These are phyloP conservation scores for Plutella xylostella DNA, from an alignment of 2,888 invertebrate genomes.

Conservation along the genomic window DNA sequence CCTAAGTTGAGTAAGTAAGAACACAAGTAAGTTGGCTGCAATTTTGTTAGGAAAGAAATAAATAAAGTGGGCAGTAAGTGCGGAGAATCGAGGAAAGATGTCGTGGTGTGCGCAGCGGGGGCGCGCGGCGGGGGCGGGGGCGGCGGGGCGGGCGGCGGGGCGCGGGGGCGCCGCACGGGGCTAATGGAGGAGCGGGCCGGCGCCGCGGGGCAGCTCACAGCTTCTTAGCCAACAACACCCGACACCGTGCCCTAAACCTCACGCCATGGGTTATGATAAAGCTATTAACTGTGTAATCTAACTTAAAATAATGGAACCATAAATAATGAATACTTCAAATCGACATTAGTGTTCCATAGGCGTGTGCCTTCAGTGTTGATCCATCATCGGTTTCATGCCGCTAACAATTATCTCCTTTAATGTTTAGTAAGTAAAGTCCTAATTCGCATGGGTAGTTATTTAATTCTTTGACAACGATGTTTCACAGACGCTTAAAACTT, in stretches of 20 bases:
- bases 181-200: slow-evolving; percentile 42
- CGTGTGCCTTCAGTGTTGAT: no score
- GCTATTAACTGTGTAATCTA: no score
- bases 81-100: slow-evolving; percentile 25
- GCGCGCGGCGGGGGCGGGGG: slow-evolving; percentile 19
- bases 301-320: no score
- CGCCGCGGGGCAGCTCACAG: slow-evolving; percentile 42
- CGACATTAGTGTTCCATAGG: no score
- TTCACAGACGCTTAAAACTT: slow-evolving; percentile 68
- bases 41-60: slow-evolving; percentile 11
- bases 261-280: no score
- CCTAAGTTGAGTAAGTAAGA: no score
- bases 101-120: slow-evolving; percentile 52
- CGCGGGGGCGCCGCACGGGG: slow-evolving; percentile 38
- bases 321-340: no score
- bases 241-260: no score
- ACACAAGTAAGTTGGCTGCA: no score
- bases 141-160: slow-evolving; percentile 49
- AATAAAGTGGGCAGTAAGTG: slow-evolving; percentile 25
- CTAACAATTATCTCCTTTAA: slow-evolving; percentile 35
- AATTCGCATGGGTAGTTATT: slow-evolving; percentile 35
- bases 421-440: slow-evolving; percentile 29
- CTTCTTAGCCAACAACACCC: no score
- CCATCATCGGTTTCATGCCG: no score
- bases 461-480: slow-evolving; percentile 61